Percentiles rank a stretch among this genome's conserved stretches.
Conservation (phyloP, 2,797 vertebrate genomes). For the Euthynnus affinis region DNA sequence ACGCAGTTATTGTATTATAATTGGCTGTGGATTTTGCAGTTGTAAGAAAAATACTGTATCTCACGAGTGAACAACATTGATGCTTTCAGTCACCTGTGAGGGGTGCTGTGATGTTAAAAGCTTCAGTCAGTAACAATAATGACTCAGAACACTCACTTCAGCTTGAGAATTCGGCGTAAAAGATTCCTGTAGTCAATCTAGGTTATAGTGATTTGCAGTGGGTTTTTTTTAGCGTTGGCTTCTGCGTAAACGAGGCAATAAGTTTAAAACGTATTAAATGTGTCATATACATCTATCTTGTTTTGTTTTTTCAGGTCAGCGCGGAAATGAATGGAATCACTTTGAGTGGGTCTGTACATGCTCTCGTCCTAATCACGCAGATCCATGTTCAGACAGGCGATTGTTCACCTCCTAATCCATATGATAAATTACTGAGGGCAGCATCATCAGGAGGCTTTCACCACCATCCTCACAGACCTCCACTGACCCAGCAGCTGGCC, state of each 20-base stretch:
- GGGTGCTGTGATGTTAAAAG: not conserved
- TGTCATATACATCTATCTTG: too few relatives aligned
- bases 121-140: not conserved
- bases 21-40: not conserved
- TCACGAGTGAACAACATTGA: not conserved
- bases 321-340: slow-evolving; percentile 41
- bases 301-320: slow-evolving; percentile 20
- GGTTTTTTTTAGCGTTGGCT: not conserved
- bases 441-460: slow-evolving; percentile 18
- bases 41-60: not conserved
- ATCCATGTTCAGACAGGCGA: slow-evolving; percentile 40
- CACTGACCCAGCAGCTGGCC: slow-evolving; percentile 35
- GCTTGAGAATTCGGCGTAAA: not conserved
- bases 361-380: slow-evolving; percentile 38
- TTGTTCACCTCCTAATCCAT: slow-evolving; percentile 53
- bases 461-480: slow-evolving; percentile 31
- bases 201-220: not conserved
- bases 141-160: not conserved
- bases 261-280: not conserved
- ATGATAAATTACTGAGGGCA: slow-evolving; percentile 50
- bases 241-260: not conserved
- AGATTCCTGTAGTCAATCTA: not conserved
- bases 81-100: slow-evolving; percentile 7
- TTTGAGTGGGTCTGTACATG: slow-evolving; percentile 33
- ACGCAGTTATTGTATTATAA: not conserved